These are phyloP conservation scores for Agriopis aurantiaria DNA, from an alignment of 2,888 invertebrate species.

Conservation along the genomic window DNA sequence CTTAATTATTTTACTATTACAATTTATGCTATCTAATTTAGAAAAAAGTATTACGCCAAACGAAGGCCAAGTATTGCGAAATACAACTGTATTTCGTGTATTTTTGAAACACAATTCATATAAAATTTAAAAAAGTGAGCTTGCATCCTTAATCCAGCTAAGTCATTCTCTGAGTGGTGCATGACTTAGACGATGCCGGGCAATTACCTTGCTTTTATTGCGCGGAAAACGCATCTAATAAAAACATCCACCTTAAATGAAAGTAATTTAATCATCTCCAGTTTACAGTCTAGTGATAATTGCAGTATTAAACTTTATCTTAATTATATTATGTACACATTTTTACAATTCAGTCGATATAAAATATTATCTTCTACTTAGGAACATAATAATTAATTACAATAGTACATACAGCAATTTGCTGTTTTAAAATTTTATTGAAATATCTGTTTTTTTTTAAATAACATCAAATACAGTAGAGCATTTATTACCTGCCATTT, in stretches of 20 bases:
- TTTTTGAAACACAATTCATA: no score
- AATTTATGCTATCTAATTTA: conserved; percentile 11
- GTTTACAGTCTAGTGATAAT: not conserved
- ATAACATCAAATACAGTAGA: not conserved
- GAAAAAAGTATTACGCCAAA: not conserved
- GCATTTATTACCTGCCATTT: not conserved
- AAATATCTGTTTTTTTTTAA: not conserved
- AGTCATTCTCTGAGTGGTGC: no score
- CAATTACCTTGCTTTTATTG: no score
- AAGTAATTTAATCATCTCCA: no score
- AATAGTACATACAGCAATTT: conserved; percentile 20
- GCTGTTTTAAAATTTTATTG: not conserved
- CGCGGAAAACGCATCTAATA: no score
- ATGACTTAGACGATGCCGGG: no score
- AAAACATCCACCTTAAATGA: no score
- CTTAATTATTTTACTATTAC: conserved; percentile 4
- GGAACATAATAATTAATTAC: conserved; percentile 65
- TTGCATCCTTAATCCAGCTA: no score
- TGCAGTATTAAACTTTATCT: not conserved
- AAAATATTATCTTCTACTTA: conserved; percentile 52
- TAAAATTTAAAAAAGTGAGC: no score
- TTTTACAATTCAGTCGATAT: conserved; percentile 62
- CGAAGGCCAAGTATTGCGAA: not conserved
- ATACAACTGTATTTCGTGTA: no score
- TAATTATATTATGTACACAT: conserved; percentile 32